Evolutionary conservation across 64 coral and sea anemone species (phyloP).

Genomic region (Pachyseris speciosa): DNA sequence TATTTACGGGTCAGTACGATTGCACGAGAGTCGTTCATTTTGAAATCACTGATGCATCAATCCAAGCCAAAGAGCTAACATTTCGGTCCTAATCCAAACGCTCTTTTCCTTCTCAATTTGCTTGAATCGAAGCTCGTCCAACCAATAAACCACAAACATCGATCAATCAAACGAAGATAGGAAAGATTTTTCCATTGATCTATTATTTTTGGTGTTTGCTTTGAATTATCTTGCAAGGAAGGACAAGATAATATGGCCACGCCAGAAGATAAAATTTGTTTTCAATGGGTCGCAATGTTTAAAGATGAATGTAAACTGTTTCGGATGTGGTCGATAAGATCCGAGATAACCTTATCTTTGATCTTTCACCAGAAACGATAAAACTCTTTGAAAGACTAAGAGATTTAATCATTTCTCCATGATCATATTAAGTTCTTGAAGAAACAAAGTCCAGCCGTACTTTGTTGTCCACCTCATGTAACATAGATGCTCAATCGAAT

Average conservation of each 20-base stretch:
- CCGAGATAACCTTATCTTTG: constrained; percentile 6
- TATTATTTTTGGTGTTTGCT: neutral
- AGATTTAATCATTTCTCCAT: neutral
- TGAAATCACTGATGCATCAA: constrained; percentile 30
- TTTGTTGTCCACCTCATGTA: no score
- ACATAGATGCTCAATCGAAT: no score
- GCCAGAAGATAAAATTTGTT: neutral
- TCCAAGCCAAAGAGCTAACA: neutral
- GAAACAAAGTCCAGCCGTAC: no score
- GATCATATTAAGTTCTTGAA: neutral
- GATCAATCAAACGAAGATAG: neutral
- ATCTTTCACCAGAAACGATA: constrained; percentile 1
- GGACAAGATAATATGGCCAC: neutral
- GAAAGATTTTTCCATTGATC: no score
- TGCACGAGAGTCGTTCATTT: neutral
- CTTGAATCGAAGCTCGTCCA: neutral
- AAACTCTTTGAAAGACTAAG: neutral
- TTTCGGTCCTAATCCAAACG: neutral
- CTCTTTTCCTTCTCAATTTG: neutral
- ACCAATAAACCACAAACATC: neutral
- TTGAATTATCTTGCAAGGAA: neutral
- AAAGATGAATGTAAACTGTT: constrained; percentile 51
- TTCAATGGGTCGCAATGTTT: constrained; percentile 17
- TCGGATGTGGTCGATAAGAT: constrained; percentile 31
- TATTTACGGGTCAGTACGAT: no score